Base-by-base conservation (phyloP, 2,113 vertebrate species). In the Peromyscus leucopus region DNA sequence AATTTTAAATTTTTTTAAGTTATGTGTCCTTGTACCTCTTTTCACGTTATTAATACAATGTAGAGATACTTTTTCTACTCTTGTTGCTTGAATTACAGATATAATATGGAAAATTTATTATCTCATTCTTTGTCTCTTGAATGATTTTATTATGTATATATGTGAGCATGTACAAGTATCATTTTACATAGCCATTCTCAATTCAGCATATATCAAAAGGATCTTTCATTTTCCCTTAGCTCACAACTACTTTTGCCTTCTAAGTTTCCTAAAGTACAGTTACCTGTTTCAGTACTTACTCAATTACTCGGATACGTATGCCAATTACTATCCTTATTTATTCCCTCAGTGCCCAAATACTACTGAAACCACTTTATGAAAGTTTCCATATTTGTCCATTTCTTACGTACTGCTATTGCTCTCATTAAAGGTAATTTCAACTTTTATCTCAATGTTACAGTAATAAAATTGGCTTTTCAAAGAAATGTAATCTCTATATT, bases 381-480 rank as follows among this genome's bases (percentile, higher is more conserved):
- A 89, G 36, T 31, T 55, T 6, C 69, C 36, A 92, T 65, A 92
- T 89, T 5, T 92, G 28, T 42, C 13, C 5, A 63, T 51, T 89
- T 84, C 61, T 72, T 42, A 55, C 0, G 85, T 67, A 80, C 2
- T 91, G 12, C 4, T 1, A 82, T 63, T 91, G 31, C 91, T 82
- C 8, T 82, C 28, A 78, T 78, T 89, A 79, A 92, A 22, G 13
- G 1, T 39, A 63, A 57, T 21, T 21, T 89, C 26, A 42, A 61
- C 3, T 76, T 19, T 92, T 92, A 84, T 83, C 12, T 78, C 42
- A 84, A 31, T 87, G 36, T 84, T 46, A 46, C 5, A 71, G 8
- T 88, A 65, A 67, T 61, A n/a, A 85, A 26, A 78, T 78, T 89
- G 46, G 7, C 48, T 95, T 88, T 83, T 57, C 67, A 84, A 89